These are phyloP conservation scores for Odontamblyopus lacepedii DNA, from an alignment of 2,797 vertebrate genomes.

Conservation along the genomic window DNA sequence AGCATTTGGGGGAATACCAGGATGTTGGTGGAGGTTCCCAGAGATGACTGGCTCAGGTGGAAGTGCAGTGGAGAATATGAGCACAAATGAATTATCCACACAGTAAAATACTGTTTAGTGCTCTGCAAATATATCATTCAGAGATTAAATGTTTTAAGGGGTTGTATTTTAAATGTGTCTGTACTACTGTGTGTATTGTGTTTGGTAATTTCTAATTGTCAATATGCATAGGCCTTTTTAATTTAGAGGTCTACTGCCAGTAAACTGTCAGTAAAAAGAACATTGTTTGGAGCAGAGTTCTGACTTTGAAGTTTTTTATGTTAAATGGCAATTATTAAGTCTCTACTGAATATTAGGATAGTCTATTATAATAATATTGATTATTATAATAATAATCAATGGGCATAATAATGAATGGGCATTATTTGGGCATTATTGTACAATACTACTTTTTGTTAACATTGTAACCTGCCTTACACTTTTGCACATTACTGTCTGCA, in stretches of 20 bases:
- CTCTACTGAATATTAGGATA: neutral
- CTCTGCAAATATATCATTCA: no score
- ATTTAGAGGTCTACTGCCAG: neutral
- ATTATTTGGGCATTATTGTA: neutral
- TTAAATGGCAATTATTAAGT: neutral
- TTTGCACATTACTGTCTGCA: neutral
- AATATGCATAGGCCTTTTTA: neutral
- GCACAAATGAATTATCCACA: neutral
- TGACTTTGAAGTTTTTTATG: neutral
- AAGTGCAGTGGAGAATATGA: neutral
- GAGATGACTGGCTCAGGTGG: slow-evolving; percentile 35
- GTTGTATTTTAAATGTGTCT: no score
- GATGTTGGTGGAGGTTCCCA: slow-evolving; percentile 23
- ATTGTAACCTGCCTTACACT: neutral
- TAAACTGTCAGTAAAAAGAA: neutral
- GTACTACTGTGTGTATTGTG: no score
- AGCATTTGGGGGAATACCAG: slow-evolving; percentile 19
- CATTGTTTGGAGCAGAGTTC: neutral
- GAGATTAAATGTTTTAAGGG: no score
- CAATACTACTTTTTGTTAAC: neutral
- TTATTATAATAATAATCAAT: no score
- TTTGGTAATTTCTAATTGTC: no score
- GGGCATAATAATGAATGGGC: no score
- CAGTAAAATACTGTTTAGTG: neutral
- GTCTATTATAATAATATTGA: neutral